phyloP scores from a whole-genome alignment of 2,113 vertebrate species.

The Leuciscus idus region DNA sequence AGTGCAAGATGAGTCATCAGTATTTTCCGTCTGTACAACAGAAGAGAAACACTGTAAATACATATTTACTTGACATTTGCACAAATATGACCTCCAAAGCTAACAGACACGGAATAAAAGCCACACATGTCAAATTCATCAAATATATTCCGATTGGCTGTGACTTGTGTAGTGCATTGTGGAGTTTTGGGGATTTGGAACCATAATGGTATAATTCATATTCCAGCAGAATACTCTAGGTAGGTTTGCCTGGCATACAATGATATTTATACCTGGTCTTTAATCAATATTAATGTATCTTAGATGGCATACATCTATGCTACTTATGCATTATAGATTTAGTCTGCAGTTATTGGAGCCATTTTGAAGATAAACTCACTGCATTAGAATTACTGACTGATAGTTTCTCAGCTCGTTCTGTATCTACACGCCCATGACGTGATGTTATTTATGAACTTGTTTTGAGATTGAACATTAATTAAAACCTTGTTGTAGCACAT shows the following conservation, averaged over 20 bases:
- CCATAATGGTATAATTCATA: background rate
- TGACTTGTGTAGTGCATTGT: background rate
- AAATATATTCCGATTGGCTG: background rate
- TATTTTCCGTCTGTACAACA: background rate
- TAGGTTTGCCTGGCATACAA: background rate
- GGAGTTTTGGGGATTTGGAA: background rate
- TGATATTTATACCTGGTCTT: background rate
- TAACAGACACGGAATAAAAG: no score
- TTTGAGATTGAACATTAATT: background rate
- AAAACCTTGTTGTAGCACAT: background rate
- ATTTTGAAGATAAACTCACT: background rate
- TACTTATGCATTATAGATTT: background rate
- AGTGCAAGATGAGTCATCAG: background rate
- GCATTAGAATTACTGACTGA: background rate
- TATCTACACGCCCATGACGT: background rate
- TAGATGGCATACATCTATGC: background rate
- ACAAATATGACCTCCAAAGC: background rate
- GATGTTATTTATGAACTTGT: background rate
- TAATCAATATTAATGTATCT: background rate
- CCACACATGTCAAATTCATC: background rate
- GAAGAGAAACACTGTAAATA: background rate
- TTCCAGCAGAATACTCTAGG: background rate
- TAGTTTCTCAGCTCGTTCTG: background rate
- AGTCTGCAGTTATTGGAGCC: background rate
- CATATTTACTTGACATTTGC: background rate